Base-by-base conservation (phyloP, 1,140 invertebrate genomes). In the Anoplophora glabripennis region DNA sequence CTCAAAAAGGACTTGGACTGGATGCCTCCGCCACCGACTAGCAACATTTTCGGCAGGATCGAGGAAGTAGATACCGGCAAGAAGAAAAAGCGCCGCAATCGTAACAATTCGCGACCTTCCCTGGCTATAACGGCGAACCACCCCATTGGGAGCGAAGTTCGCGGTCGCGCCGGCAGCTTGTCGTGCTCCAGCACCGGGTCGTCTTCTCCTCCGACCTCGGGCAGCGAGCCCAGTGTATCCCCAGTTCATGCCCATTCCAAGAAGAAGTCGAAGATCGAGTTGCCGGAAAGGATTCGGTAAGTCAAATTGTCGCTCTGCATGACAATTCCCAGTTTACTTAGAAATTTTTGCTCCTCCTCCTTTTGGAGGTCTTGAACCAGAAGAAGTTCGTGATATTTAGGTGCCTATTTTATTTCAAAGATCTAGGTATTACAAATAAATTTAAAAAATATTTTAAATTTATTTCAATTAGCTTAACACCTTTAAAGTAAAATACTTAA, bases 1-100 rank as follows among this genome's bases (percentile, higher is more conserved):
- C 75, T 98, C 51, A 89, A 94, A 70, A 97, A 97, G 77, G 94
- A 97, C 78, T 79, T 95, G 10, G 93, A 97, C 70, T 97, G 94
- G 92, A 80, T 86, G 63, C 83, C 90, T 4, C 81, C 86, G n/a
- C 80, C 81, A 3, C 71, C 79, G 7, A 76, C 71, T 0, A 72
- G 70, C 35, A 74, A 72, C 38, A 71, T 75, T 14, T 71, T 76
- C 65, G 77, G 75, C 1, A 66, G 73, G 5, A 68, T 76, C 42
- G 74, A 76, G 56, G 73, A 75, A 57, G 68, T 75, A 41, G 80
- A 80, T 17, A 77, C 70, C 59, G 79, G 82, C 40, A 83, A 81
- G 17, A 90, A 90, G 73, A 89, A 89, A 74, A 88, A 89, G 67
- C 85, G 87, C 64, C 82, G 86, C 65, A 82, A 86, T 65, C 80